Evolutionary conservation across 2,113 vertebrate species (phyloP).

Genomic region (Lophura nycthemera): DNA sequence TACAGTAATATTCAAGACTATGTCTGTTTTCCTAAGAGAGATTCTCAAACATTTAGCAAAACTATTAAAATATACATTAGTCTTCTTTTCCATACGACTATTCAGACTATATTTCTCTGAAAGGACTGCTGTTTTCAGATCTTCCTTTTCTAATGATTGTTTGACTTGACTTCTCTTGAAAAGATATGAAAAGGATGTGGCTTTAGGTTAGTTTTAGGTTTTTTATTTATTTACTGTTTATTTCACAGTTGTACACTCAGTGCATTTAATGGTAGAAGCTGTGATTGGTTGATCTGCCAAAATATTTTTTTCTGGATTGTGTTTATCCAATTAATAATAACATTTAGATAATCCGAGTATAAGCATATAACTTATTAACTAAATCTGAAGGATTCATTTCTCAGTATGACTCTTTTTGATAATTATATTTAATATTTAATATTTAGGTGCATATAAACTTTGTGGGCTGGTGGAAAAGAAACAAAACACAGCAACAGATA

Average conservation of each 20-base stretch:
- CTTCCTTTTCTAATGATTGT: neutral
- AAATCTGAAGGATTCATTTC: neutral
- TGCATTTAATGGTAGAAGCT: neutral
- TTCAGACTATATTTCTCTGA: neutral
- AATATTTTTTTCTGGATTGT: neutral
- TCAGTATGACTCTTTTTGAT: neutral
- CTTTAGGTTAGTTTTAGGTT: neutral
- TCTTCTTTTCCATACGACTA: neutral
- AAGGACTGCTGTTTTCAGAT: neutral
- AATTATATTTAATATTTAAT: neutral
- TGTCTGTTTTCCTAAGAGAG: neutral
- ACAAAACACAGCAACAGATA: neutral
- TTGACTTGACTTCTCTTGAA: neutral
- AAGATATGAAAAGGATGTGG: neutral
- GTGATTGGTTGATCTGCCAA: neutral
- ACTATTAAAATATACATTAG: neutral
- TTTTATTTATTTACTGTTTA: neutral
- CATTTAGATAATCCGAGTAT: neutral
- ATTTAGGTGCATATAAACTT: neutral
- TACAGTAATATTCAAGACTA: neutral
- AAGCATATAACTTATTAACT: neutral
- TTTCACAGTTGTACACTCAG: neutral
- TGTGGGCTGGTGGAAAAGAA: neutral
- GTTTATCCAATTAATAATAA: neutral
- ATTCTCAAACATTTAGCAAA: neutral